phyloP scores from a whole-genome alignment of 2,113 vertebrate species.

The Crypturellus undulatus region DNA sequence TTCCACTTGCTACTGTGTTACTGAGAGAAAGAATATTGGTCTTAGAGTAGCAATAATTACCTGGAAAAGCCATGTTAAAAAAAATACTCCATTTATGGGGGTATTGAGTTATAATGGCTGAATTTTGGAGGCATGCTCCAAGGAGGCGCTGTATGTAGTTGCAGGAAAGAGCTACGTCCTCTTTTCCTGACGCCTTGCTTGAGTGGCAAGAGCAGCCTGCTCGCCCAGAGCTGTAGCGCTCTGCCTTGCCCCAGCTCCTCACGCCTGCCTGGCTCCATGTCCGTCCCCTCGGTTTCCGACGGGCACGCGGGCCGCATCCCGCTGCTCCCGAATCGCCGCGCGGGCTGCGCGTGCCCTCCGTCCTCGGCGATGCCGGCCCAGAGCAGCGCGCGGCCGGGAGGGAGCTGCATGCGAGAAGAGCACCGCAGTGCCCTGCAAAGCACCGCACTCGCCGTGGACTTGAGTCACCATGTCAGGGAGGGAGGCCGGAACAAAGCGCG shows the following conservation, averaged over 20 bases:
- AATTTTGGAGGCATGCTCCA: background rate
- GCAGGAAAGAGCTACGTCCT: background rate
- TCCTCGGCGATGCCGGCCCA: background rate
- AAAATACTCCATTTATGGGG: background rate
- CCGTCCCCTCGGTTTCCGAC: background rate
- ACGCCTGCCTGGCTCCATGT: background rate
- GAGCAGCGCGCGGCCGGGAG: fast-evolving
- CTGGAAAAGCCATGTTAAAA: background rate
- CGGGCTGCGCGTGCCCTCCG: fast-evolving
- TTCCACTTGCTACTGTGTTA: background rate
- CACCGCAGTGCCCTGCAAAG: background rate
- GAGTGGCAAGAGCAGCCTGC: background rate
- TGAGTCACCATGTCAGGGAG: conserved; percentile 40
- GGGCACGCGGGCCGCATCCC: fast-evolving
- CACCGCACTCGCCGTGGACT: background rate
- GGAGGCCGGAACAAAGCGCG: conserved; percentile 34
- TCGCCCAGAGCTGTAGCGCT: background rate
- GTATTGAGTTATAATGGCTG: background rate
- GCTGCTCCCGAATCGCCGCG: background rate
- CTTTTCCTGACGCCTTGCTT: background rate
- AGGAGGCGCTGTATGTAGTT: background rate
- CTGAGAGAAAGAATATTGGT: background rate
- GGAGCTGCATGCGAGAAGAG: background rate
- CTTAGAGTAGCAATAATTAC: background rate
- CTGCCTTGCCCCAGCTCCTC: background rate